Percentiles rank a stretch among this genome's conserved stretches.
Evolutionary conservation across 2,888 invertebrate genomes (phyloP).

Genomic region (Acholoe squamosa): DNA sequence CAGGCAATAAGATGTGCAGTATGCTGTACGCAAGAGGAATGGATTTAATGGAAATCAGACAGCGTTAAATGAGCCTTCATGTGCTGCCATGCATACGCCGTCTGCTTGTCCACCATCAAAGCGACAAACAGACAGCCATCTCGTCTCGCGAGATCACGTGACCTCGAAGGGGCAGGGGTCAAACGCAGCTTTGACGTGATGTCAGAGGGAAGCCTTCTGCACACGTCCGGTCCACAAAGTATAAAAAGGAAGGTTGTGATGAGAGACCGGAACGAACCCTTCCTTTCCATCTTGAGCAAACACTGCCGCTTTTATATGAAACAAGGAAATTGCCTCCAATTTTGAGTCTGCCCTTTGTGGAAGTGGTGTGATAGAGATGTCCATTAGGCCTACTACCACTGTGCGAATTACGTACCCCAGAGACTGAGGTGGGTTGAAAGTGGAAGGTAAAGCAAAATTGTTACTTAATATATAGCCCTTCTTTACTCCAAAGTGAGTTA

Average conservation of each 20-base stretch:
- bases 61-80: neutral
- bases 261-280: neutral
- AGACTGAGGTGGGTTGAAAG: too few species aligned
- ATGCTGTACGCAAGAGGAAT: neutral
- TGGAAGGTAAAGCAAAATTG: too few species aligned
- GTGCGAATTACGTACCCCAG: too few species aligned
- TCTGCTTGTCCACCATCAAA: neutral
- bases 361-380: neutral
- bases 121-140: slow-evolving; percentile 31
- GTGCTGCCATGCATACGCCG: neutral
- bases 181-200: neutral
- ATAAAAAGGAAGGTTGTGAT: neutral
- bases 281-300: slow-evolving; percentile 22
- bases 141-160: neutral
- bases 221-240: neutral
- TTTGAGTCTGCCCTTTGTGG: neutral
- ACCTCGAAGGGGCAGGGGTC: neutral
- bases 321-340: neutral
- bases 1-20: too few species aligned
- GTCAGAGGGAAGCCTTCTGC: neutral
- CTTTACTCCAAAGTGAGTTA: too few species aligned
- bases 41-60: neutral
- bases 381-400: too few species aligned
- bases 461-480: too few species aligned
- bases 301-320: neutral